Percentiles rank a stretch among this genome's conserved stretches.
phyloP scores from a whole-genome alignment of 2,888 invertebrate species.

The Thecocarcelia acutangulata region DNA sequence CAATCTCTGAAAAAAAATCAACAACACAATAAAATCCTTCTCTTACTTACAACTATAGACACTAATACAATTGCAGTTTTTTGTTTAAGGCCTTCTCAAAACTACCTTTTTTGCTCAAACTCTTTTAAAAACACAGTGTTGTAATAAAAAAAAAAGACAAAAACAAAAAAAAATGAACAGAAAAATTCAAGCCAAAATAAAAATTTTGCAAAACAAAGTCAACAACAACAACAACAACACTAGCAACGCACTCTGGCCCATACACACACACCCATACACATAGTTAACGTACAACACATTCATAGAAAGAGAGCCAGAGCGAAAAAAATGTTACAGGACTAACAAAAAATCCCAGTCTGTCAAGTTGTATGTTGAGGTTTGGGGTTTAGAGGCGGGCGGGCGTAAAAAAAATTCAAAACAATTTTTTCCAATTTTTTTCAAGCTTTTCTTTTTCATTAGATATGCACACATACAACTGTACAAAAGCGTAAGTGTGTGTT shows the following conservation, averaged over 20 bases:
- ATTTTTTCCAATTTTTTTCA: conserved; percentile 52
- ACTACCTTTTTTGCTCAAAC: conserved; percentile 52
- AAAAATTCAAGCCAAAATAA: conserved; percentile 25
- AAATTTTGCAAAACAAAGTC: conserved; percentile 11
- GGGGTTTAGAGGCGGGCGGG: conserved; percentile 27
- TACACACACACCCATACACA: conserved; percentile 25
- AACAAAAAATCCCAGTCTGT: conserved; percentile 22
- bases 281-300: conserved; percentile 48
- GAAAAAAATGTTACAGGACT: conserved; percentile 40
- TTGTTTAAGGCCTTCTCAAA: conserved; percentile 50
- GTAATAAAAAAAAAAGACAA: conserved; percentile 37
- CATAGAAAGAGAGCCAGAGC: conserved; percentile 49
- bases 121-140: not conserved
- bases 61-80: conserved; percentile 53
- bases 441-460: conserved; percentile 51
- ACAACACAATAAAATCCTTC: not conserved
- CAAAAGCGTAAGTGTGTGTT: conserved; percentile 26
- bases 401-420: conserved; percentile 64
- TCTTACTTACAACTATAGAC: conserved; percentile 4
- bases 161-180: conserved; percentile 30
- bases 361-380: not conserved
- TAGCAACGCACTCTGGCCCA: conserved; percentile 38
- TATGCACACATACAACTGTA: not conserved
- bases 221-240: conserved; percentile 3
- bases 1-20: conserved; percentile 8